Evolutionary conservation across 2,113 vertebrate genomes (phyloP).

Genomic region (Castor canadensis): DNA sequence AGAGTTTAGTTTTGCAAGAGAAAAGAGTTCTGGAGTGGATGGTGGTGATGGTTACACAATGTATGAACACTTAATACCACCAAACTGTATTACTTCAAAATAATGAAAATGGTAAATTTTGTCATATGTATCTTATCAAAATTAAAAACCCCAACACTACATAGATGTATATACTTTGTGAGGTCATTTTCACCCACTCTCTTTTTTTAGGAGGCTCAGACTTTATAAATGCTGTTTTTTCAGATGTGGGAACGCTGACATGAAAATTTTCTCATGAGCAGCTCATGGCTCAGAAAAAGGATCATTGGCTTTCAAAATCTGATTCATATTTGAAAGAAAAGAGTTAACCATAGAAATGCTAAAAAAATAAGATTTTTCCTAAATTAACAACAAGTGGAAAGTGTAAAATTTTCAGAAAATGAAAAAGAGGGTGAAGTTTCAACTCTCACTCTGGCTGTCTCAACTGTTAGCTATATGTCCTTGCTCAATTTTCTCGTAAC

Average conservation of each 20-base stretch:
- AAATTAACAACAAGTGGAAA: not conserved
- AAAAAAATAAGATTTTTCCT: constrained; percentile 24
- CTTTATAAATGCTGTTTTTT: not conserved
- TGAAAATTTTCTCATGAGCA: not conserved
- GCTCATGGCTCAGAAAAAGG: not conserved
- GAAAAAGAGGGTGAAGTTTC: not conserved
- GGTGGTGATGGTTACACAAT: not conserved
- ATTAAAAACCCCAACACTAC: not conserved
- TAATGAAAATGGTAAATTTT: not conserved
- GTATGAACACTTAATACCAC: not conserved
- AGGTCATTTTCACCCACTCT: not conserved
- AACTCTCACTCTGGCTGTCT: not conserved
- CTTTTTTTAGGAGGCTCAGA: not conserved
- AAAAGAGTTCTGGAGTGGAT: not conserved
- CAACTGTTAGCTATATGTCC: not conserved
- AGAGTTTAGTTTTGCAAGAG: not conserved
- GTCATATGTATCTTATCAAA: not conserved
- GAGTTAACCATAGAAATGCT: constrained; percentile 19
- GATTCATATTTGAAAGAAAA: not conserved
- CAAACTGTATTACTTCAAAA: too few species aligned
- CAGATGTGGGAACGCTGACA: not conserved
- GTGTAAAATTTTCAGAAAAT: not conserved
- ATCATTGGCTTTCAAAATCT: constrained; percentile 17
- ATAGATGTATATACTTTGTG: accelerated
- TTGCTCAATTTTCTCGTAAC: not conserved